Evolutionary conservation across 2,888 invertebrate genomes (phyloP), one percentile per base, ranked within the genome.

Genomic region (Noctua fimbriata): DNA sequence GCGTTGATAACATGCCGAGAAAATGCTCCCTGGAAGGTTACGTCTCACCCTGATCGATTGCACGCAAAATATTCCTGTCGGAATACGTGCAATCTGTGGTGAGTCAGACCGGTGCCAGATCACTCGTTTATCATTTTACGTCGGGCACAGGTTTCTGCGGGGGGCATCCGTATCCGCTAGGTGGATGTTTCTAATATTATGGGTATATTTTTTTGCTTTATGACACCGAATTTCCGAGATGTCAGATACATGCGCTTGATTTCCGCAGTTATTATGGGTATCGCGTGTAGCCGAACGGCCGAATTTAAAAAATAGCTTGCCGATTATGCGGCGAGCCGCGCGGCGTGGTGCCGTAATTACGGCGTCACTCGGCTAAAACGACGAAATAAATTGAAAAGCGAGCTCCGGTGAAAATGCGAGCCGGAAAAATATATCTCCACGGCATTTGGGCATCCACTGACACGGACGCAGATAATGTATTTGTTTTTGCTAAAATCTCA

Each of bases 361-460:
- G 93, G 92, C 94, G 93, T 94, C 95, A 95, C 93, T 95, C 93
- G 92, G 93, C 93, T 94, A 95, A 95, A 96, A 95, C 95, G 94
- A 92, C 93, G 92, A 95, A 95, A 96, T 96, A 95, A 96, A 96
- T 96, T 96, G 95, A 96, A 96, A 96, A 94, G 94, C 94, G 91
- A 92, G 93, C 94, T 92, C 92, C 93, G 92, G 94, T 94, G 93
- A 95, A 95, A 95, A 95, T 94, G 90, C 91, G 92, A 91, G 92
- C 92, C 92, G 92, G 94, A 94, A 94, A 90, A 94, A 95, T 94
- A 94, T 94, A 93, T 93, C 93, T 94, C 92, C 91, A 92, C 92
- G 93, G 93, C 92, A 92, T 94, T 95, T 93, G 93, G 92, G 90
- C 92, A 93, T 89, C 92, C 90, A 93, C 93, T 93, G 95, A 94